Conservation (phyloP, 2,113 vertebrate species). For the Sylvilagus bachmani region DNA sequence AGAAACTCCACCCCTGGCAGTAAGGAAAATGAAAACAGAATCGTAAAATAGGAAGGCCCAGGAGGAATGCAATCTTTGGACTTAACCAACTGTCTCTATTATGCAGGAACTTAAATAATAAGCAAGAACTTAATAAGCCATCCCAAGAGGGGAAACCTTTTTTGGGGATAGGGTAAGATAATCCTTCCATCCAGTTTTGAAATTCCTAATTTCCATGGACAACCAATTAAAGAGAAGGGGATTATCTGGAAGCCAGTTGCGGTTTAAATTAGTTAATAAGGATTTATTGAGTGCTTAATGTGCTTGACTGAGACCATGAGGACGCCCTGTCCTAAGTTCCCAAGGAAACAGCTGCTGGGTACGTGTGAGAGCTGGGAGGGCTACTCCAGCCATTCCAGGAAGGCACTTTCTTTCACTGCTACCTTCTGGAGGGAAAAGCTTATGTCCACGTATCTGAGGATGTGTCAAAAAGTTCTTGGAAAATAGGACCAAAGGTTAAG, state of each 20-base stretch:
- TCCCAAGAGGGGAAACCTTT: neutral
- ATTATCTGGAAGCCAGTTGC: constrained; percentile 6
- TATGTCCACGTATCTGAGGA: neutral
- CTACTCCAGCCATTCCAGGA: neutral
- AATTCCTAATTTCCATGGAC: constrained; percentile 29
- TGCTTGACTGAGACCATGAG: neutral
- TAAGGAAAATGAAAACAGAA: neutral
- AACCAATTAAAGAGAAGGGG: neutral
- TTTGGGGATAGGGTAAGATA: neutral
- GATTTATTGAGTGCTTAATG: neutral
- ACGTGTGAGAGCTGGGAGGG: neutral
- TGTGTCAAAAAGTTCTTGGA: no score
- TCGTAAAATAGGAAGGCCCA: neutral
- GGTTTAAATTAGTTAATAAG: constrained; percentile 9
- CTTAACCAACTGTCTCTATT: neutral
- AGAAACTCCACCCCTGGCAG: neutral
- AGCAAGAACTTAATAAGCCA: neutral
- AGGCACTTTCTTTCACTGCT: neutral
- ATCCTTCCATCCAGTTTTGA: neutral
- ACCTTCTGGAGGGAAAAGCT: constrained; percentile 9
- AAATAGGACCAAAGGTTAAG: no score
- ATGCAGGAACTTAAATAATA: constrained; percentile 28
- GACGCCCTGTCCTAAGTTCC: neutral
- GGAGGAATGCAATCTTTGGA: neutral
- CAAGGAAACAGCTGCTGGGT: neutral